These are phyloP conservation scores for Orius laevigatus DNA, from an alignment of 1,140 invertebrate genomes.

Conservation along the genomic window DNA sequence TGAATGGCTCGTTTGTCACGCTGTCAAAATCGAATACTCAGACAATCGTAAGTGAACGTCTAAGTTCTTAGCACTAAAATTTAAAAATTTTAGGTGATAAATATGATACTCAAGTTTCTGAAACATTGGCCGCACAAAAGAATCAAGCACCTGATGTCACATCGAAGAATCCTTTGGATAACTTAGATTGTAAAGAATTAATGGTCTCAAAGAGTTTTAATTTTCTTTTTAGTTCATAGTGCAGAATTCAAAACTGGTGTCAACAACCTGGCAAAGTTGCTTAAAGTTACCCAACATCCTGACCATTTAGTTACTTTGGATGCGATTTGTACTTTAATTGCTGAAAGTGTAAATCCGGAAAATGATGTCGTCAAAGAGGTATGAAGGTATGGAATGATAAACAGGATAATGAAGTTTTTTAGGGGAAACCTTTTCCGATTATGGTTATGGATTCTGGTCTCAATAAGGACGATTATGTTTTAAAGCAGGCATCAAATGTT, in stretches of 20 bases:
- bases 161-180: constrained; percentile 65
- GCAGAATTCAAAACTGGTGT: constrained; percentile 70
- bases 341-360: constrained; percentile 5
- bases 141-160: constrained; percentile 44
- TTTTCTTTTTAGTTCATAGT: constrained; percentile 53
- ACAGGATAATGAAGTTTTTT: constrained; percentile 14
- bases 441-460: constrained; percentile 49
- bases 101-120: constrained; percentile 47
- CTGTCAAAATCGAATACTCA: constrained; percentile 63
- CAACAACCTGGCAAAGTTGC: constrained; percentile 51
- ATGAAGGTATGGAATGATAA: background rate
- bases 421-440: constrained; percentile 49
- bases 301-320: constrained; percentile 62
- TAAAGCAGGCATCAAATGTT: constrained; percentile 66
- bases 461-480: constrained; percentile 46
- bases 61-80: background rate
- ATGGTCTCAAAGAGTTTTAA: background rate
- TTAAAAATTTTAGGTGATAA: constrained; percentile 41
- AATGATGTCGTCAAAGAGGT: constrained; percentile 10
- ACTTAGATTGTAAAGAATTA: constrained; percentile 60
- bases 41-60: constrained; percentile 49
- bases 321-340: constrained; percentile 51
- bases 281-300: constrained; percentile 65
- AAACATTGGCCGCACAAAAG: constrained; percentile 35
- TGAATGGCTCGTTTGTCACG: constrained; percentile 75